Percentiles rank a stretch among this genome's conserved stretches.
phyloP scores from a whole-genome alignment of 1,140 invertebrate genomes.

The Atopsyche davidsoni region DNA sequence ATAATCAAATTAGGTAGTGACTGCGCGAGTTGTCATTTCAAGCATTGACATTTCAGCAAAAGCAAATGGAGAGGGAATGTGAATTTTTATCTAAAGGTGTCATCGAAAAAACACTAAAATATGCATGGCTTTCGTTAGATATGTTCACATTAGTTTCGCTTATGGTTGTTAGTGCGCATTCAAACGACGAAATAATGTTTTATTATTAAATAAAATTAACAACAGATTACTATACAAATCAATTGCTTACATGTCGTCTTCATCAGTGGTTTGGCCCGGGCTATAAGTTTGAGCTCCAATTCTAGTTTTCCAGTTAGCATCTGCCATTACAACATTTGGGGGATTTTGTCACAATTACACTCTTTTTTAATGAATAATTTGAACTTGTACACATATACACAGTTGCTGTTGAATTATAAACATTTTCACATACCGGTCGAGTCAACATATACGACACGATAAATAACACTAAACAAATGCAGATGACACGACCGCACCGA shows the following conservation, averaged over 20 bases:
- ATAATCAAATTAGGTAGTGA: too few species aligned
- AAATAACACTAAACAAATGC: neutral
- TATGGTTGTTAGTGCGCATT: too few species aligned
- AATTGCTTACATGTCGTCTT: slow-evolving; percentile 22
- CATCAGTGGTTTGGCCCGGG: slow-evolving; percentile 23
- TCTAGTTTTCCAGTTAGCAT: slow-evolving; percentile 19
- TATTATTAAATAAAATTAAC: neutral
- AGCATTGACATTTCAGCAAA: too few species aligned
- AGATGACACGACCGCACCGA: too few species aligned
- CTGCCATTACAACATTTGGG: slow-evolving; percentile 12
- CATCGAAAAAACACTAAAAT: neutral
- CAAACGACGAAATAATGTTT: too few species aligned
- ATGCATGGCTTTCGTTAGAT: neutral
- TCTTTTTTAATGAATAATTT: too few species aligned
- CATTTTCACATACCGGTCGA: neutral
- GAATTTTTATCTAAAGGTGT: neutral
- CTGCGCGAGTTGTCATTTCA: too few species aligned
- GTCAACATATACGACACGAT: neutral
- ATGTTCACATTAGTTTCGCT: neutral
- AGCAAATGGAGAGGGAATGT: too few species aligned
- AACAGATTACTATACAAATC: neutral
- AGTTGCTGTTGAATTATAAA: neutral
- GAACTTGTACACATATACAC: too few species aligned
- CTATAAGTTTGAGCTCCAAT: slow-evolving; percentile 16
- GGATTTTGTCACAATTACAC: too few species aligned